Conservation (phyloP, 2,888 invertebrate genomes). For the Scelioninae gen. 1 region DNA sequence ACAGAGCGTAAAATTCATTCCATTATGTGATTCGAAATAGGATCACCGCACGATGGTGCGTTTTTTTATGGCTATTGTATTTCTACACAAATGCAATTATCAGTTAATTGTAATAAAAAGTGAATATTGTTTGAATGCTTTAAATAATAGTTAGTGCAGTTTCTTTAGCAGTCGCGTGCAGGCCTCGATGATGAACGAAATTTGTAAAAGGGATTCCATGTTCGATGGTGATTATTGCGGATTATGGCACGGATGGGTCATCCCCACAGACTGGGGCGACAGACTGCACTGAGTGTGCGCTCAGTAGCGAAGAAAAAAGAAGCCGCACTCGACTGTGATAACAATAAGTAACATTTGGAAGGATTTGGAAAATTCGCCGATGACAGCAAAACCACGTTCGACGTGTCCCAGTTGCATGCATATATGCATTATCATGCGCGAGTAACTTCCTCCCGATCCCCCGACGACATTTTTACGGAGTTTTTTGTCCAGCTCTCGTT, state of each 20-base stretch:
- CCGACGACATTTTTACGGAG: slow-evolving; percentile 18
- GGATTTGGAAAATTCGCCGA: slow-evolving; percentile 53
- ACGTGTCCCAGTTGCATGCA: slow-evolving; percentile 37
- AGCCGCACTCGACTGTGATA: slow-evolving; percentile 29
- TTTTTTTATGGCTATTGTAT: neutral
- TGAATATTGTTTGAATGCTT: slow-evolving; percentile 27
- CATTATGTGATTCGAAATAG: neutral
- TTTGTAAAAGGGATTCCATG: slow-evolving; percentile 73
- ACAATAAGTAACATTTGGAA: slow-evolving; percentile 63
- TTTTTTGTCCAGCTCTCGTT: slow-evolving; percentile 29
- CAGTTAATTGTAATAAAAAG: slow-evolving; percentile 22
- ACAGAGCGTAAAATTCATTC: neutral
- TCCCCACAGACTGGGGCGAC: slow-evolving; percentile 37
- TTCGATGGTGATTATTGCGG: slow-evolving; percentile 73
- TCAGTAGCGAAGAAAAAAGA: slow-evolving; percentile 37
- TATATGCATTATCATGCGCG: slow-evolving; percentile 50
- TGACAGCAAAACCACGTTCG: slow-evolving; percentile 37
- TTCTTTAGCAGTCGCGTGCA: neutral
- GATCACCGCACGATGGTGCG: neutral
- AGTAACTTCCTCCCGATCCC: slow-evolving; percentile 49
- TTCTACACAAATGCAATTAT: neutral
- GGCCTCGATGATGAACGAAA: slow-evolving; percentile 50
- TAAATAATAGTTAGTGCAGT: slow-evolving; percentile 22
- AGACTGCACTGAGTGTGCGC: neutral
- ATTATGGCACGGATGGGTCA: slow-evolving; percentile 69